Conservation (phyloP, 2,888 invertebrate species). For the Cheiracanthium punctorium region DNA sequence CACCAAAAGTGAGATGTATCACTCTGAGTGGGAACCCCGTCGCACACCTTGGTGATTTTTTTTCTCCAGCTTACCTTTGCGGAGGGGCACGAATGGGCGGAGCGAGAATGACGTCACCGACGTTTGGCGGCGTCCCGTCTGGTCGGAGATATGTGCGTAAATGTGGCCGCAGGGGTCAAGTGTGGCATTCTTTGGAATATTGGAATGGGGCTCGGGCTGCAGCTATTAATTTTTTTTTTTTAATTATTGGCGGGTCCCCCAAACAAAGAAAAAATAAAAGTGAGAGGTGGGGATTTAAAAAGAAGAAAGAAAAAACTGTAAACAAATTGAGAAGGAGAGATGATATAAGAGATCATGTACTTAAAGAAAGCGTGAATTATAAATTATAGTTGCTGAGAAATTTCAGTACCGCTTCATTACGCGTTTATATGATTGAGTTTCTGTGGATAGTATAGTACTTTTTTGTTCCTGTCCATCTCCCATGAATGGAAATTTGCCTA, state of each 20-base stretch:
- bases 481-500: too few relatives aligned
- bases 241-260: neutral
- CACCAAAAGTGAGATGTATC: neutral
- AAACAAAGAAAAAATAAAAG: neutral
- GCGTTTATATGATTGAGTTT: neutral
- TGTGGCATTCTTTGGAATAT: neutral
- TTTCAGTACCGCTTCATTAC: neutral
- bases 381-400: neutral
- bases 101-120: neutral
- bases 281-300: neutral
- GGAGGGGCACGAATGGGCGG: neutral
- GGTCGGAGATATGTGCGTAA: neutral
- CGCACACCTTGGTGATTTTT: neutral
- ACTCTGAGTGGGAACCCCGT: neutral
- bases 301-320: neutral
- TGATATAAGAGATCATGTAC: neutral
- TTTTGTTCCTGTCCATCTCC: too few relatives aligned
- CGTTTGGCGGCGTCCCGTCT: neutral
- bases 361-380: neutral
- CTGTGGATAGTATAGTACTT: too few relatives aligned
- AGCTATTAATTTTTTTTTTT: too few relatives aligned
- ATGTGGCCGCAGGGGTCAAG: neutral
- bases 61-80: neutral
- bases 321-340: neutral
- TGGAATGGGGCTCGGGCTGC: neutral